phyloP scores from a whole-genome alignment of 1,140 invertebrate genomes.

The Ctenoplectra terminalis region DNA sequence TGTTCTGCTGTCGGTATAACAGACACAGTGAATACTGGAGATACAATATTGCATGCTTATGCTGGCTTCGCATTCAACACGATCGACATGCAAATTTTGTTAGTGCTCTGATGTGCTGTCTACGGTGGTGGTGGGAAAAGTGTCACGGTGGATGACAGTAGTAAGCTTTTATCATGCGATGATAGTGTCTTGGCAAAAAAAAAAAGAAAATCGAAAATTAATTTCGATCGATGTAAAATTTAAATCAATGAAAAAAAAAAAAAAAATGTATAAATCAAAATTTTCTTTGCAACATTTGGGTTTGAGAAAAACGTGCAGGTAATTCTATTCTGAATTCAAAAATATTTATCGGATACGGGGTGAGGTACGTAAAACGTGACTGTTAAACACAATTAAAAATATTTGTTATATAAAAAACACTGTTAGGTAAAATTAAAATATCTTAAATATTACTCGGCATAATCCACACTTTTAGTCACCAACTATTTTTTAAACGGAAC shows the following conservation, averaged over 20 bases:
- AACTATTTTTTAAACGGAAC: too few species aligned
- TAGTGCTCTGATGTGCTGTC: conserved; percentile 65
- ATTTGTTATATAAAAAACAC: too few species aligned
- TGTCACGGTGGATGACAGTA: conserved; percentile 60
- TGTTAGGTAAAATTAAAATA: too few species aligned
- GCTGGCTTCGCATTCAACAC: conserved; percentile 57
- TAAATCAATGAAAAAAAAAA: too few species aligned
- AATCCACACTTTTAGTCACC: too few species aligned
- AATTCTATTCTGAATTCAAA: neutral
- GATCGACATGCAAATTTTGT: conserved; percentile 52
- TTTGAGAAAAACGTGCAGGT: neutral
- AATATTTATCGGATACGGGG: neutral
- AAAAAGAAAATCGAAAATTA: neutral
- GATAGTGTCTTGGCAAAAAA: neutral
- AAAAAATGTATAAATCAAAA: neutral
- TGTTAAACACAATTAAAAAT: too few species aligned
- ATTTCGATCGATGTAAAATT: neutral
- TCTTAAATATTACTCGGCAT: too few species aligned
- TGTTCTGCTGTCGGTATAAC: conserved; percentile 26
- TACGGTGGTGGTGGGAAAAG: conserved; percentile 74
- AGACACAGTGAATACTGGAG: neutral
- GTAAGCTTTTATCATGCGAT: conserved; percentile 35
- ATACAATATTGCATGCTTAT: conserved; percentile 57
- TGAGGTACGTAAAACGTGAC: too few species aligned
- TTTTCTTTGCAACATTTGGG: neutral